Conservation (phyloP, 2,113 vertebrate genomes). For the Elephas maximus region DNA sequence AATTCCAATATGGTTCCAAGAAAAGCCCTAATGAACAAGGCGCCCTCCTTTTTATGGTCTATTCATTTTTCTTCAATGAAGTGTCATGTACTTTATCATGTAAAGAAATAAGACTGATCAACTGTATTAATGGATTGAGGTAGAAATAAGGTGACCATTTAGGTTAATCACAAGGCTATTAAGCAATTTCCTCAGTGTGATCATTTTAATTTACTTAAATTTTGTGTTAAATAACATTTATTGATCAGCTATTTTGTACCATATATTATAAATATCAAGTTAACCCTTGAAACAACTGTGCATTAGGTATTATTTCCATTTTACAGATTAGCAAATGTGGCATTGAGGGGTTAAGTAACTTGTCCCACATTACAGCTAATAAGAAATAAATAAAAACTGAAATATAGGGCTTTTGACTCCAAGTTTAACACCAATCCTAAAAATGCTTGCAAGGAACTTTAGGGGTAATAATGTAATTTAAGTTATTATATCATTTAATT, state of each 20-base stretch:
- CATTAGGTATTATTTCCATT: background rate
- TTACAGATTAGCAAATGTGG: background rate
- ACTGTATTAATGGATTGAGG: background rate
- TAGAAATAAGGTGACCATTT: background rate
- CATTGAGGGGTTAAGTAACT: background rate
- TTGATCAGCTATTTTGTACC: background rate
- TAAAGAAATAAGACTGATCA: background rate
- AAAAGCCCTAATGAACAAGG: background rate
- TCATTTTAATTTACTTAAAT: constrained; percentile 21
- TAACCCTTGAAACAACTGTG: background rate
- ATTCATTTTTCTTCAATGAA: background rate
- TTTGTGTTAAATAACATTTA: constrained; percentile 19
- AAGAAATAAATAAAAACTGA: background rate
- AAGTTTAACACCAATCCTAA: background rate
- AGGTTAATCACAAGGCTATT: background rate
- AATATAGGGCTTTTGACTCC: background rate
- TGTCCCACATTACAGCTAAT: background rate
- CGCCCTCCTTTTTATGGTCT: background rate
- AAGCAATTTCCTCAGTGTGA: background rate
- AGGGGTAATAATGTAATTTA: background rate
- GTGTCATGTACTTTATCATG: background rate
- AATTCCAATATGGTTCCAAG: background rate
- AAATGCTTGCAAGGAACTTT: background rate
- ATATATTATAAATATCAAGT: background rate
- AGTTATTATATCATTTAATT: background rate